Percentiles rank a stretch among this genome's conserved stretches.
Conservation (phyloP, 2,797 vertebrate genomes). For the Lutjanus argentimaculatus region DNA sequence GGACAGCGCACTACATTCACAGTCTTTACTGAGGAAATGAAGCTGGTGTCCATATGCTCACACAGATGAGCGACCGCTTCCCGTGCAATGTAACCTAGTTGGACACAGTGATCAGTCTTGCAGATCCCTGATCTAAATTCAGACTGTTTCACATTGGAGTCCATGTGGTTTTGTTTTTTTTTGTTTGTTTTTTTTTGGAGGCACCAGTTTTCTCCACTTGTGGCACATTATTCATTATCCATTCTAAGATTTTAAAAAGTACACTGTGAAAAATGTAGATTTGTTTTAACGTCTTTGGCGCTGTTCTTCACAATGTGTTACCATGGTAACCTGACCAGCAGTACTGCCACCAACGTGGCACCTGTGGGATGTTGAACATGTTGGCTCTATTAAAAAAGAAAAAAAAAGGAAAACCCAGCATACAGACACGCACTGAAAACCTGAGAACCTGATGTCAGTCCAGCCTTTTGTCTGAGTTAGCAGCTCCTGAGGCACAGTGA, state of each 20-base stretch:
- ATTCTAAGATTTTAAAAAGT: constrained; percentile 1
- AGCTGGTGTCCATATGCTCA: constrained; percentile 61
- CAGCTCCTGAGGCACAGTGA: background rate
- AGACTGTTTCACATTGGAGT: background rate
- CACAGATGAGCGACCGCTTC: constrained; percentile 52
- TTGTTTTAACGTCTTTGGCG: constrained; percentile 19
- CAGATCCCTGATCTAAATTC: constrained; percentile 3
- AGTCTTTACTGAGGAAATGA: constrained; percentile 32
- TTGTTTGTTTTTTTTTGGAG: background rate
- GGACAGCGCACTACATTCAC: constrained; percentile 66
- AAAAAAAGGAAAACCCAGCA: constrained; percentile 3
- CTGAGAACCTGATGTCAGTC: constrained; percentile 11
- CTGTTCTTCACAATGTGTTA: constrained; percentile 60
- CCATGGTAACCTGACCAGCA: constrained; percentile 73
- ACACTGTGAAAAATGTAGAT: constrained; percentile 19
- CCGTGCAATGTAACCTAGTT: constrained; percentile 29
- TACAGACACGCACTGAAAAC: constrained; percentile 5
- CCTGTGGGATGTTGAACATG: constrained; percentile 47
- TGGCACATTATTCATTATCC: background rate
- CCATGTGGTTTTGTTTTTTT: no score
- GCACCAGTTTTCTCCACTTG: background rate
- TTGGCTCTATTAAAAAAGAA: constrained; percentile 6
- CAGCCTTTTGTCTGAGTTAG: constrained; percentile 18
- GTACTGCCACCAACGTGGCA: constrained; percentile 37
- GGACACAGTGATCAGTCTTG: constrained; percentile 35